Base-by-base conservation (phyloP, 2,888 invertebrate genomes). In the Cataglyphis altisquamis region DNA sequence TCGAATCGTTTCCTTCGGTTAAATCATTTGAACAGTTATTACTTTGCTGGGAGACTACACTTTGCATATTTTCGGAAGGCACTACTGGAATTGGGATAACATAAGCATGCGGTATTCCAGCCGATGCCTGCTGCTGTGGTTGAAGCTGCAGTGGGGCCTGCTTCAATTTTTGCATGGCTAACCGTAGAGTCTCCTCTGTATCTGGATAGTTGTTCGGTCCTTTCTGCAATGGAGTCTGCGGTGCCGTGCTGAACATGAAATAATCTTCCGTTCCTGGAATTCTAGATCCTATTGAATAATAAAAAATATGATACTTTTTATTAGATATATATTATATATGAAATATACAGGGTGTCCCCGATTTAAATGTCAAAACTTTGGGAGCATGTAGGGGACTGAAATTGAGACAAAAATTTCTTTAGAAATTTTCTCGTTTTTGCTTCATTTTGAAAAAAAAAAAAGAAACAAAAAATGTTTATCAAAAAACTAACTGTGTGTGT, bases 41-140 rank as follows among this genome's bases (percentile, higher is more conserved):
- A 85, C 85, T 70, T 62, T 88, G 89, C 75, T 91, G 92, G 12
- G 89, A 78, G 63, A 90, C 80, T 73, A 92, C 86, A 80, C 90
- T 93, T 84, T 92, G 93, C 84, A 93, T 89, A 87, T 92, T 94
- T 74, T 94, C 94, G 86, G 94, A 93, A 90, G 94, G 92, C 92
- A 94, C 92, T 88, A 94, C 92, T 87, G 94, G 93, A 89, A 94
- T 94, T 84, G 94, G 94, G 85, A 94, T 94, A 80, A 94, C 94
- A 85, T 94, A 94, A 87, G 94, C 93, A 84, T 94, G 94, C 64
- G 94, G 91, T 84, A 94, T 93, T 84, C 92, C 89, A 78, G 92
- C 88, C 81, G 87, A 80, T 84, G 89, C 84, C 72, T 91, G 89
- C 83, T 92, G 92, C 64, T 92, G 92, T 63, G 89, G 91, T 82